Evolutionary conservation across 2,113 vertebrate species (phyloP).

Genomic region (Casuarius casuarius): DNA sequence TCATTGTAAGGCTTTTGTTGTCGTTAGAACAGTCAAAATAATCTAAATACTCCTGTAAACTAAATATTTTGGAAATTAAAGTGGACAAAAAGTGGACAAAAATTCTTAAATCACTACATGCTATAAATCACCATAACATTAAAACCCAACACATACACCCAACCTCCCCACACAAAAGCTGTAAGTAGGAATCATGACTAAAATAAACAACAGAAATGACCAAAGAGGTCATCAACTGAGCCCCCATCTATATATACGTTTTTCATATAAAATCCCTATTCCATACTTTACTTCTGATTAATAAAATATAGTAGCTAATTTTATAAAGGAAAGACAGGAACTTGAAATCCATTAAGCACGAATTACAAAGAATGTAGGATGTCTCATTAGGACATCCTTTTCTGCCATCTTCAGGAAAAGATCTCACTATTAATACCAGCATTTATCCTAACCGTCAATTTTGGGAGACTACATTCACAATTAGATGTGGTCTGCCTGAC

Average conservation of each 20-base stretch:
- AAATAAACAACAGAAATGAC: not conserved
- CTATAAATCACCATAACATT: not conserved
- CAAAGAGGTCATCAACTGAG: not conserved
- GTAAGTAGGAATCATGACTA: not conserved
- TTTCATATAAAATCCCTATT: not conserved
- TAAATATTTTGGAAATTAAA: not conserved
- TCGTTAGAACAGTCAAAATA: not conserved
- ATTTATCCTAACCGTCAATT: not conserved
- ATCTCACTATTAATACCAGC: not conserved
- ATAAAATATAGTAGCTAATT: not conserved
- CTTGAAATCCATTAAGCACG: not conserved
- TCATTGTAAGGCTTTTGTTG: not conserved
- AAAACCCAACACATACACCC: not conserved
- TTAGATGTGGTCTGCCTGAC: not conserved
- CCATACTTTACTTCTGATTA: not conserved
- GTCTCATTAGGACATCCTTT: not conserved
- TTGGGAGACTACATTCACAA: not conserved
- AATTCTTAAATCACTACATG: not conserved
- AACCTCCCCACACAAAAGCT: not conserved
- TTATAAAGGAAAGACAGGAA: not conserved
- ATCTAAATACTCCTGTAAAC: not conserved
- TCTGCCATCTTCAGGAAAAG: not conserved
- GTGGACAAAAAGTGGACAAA: not conserved
- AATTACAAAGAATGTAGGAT: not conserved
- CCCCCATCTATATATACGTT: not conserved